phyloP scores from a whole-genome alignment of 2,797 vertebrate species.

The Apogon talboti region DNA sequence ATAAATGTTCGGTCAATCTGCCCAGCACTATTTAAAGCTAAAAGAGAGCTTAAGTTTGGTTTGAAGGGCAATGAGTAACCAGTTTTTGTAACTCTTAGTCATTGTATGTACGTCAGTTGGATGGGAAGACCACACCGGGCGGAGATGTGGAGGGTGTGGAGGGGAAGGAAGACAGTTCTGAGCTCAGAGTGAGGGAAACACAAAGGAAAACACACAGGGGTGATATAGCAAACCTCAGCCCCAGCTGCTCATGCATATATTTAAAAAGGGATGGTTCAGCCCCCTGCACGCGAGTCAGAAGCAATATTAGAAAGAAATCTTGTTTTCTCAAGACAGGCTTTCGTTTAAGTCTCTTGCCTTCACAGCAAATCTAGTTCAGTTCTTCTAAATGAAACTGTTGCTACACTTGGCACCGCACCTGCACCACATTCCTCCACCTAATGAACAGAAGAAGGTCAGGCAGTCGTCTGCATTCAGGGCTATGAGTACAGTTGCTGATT shows the following conservation, averaged over 20 bases:
- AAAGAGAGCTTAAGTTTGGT: constrained; percentile 7
- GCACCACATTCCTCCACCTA: constrained; percentile 48
- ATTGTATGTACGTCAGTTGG: constrained; percentile 25
- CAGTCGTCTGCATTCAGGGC: constrained; percentile 31
- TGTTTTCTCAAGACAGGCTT: neutral
- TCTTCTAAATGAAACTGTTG: constrained; percentile 41
- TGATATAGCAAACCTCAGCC: constrained; percentile 13
- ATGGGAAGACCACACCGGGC: constrained; percentile 38
- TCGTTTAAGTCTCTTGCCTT: constrained; percentile 15
- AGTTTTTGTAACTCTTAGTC: constrained; percentile 34
- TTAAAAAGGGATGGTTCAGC: constrained; percentile 13
- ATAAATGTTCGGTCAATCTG: too few relatives aligned
- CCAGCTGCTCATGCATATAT: constrained; percentile 5
- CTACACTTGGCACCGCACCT: constrained; percentile 47
- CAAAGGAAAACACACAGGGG: constrained; percentile 60
- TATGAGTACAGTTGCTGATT: constrained; percentile 59
- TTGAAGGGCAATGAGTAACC: constrained; percentile 32
- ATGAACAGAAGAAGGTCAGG: constrained; percentile 42
- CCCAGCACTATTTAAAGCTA: too few relatives aligned
- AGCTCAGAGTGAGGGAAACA: constrained; percentile 41
- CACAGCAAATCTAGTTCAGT: constrained; percentile 13
- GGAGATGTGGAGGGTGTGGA: constrained; percentile 58
- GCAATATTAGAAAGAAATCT: constrained; percentile 12
- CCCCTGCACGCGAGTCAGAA: constrained; percentile 8
- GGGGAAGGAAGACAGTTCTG: constrained; percentile 65